phyloP scores from a whole-genome alignment of 1,140 invertebrate species.

The Chrysoperla carnea region DNA sequence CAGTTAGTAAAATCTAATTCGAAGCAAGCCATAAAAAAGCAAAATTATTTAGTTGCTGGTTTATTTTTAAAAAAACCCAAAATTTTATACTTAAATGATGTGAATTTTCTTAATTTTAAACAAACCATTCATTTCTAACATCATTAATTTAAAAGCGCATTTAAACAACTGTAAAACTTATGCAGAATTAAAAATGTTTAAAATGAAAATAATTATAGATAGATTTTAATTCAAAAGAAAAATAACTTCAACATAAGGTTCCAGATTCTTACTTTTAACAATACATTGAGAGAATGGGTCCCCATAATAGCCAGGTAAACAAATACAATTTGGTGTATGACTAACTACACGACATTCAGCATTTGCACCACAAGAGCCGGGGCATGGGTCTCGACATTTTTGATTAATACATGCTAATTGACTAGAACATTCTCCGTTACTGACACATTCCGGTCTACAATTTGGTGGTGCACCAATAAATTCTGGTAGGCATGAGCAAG shows the following conservation, averaged over 20 bases:
- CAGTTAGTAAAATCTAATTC: neutral
- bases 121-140: too few species aligned
- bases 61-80: too few species aligned
- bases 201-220: too few species aligned
- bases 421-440: conserved; percentile 35
- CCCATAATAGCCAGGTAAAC: conserved; percentile 29
- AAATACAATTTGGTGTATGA: conserved; percentile 38
- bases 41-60: too few species aligned
- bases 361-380: conserved; percentile 35
- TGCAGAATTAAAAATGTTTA: too few species aligned
- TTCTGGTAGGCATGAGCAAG: conserved; percentile 39
- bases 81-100: too few species aligned
- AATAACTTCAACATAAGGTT: too few species aligned
- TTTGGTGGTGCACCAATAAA: conserved; percentile 37
- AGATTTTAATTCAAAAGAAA: too few species aligned
- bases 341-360: conserved; percentile 42
- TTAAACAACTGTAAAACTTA: too few species aligned
- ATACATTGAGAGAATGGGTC: conserved; percentile 34
- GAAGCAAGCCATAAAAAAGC: neutral
- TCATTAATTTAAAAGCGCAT: too few species aligned
- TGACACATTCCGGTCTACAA: conserved; percentile 41
- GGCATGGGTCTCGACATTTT: conserved; percentile 44
- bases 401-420: conserved; percentile 38
- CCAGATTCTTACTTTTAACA: conserved; percentile 2
- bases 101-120: too few species aligned